Evolutionary conservation across 1,140 invertebrate species (phyloP), one percentile per base, ranked within the genome.

Genomic region (Cydia fagiglandana): DNA sequence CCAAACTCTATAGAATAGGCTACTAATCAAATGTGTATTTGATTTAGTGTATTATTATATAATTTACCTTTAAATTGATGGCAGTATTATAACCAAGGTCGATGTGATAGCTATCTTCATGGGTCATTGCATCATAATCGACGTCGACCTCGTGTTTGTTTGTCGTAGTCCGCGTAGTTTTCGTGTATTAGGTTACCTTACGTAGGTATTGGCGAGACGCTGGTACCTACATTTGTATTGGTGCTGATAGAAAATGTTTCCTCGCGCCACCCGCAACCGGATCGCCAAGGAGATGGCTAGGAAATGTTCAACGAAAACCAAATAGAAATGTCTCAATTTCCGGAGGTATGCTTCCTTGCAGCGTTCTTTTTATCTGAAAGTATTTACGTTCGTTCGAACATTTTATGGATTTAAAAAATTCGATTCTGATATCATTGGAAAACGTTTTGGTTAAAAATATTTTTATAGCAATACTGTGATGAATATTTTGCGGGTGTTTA

Each of bases 321-420:
- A 89, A 88, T 88, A 89, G 85, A 89, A 90, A 89, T 84, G 84
- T 88, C 87, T 89, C 85, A 86, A 88, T 90, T 91, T 89, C 87
- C 88, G 84, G 73, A 45, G 61, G 78, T 80, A 81, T 75, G 78
- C 81, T 82, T 82, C 79, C 79, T 85, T 79, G 80, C 81, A 81
- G 79, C 80, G 74, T 70, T 68, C 64, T 68, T 70, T 70, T 70
- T 38, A 70, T 70, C 34, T 38, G 66, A 41, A 45, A 41, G 66
- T 70, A 45, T 70, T 70, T 70, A 70, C 66, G 30, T 17, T 17
- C 34, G 34, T n/a, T 61, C 56, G 56, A 61, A 61, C 17, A 24
- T 61, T 70, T 70, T 70, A 70, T 45, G 24, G 34, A 70, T 70
- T 70, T 70, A 34, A 28, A 70, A 70, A 70, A 68, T 68, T 68